phyloP scores from a whole-genome alignment of 2,888 invertebrate species.

The Flexamia atlantica region DNA sequence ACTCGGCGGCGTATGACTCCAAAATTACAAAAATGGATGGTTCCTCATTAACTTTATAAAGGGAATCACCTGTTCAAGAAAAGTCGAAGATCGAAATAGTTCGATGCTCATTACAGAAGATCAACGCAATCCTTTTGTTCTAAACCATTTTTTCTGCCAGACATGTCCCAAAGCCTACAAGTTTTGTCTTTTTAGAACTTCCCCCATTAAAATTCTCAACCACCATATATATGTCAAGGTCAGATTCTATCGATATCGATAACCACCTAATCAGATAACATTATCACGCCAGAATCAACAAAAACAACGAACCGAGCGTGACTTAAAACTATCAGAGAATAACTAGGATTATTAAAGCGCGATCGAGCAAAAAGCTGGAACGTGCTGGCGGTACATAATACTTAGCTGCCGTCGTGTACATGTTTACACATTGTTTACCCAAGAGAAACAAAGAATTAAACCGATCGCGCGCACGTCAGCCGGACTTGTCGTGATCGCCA shows the following conservation, averaged over 20 bases:
- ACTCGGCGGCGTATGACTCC: too few relatives aligned
- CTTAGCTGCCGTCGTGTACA: constrained; percentile 28
- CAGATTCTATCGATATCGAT: background rate
- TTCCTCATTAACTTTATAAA: too few relatives aligned
- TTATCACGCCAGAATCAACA: background rate
- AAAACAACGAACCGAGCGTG: constrained; percentile 10
- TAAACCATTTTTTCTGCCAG: too few relatives aligned
- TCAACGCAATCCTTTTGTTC: too few relatives aligned
- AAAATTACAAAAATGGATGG: too few relatives aligned
- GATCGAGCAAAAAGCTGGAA: constrained; percentile 11
- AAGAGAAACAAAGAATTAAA: constrained; percentile 45
- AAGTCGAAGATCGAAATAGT: too few relatives aligned
- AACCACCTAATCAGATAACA: background rate
- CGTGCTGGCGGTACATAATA: constrained; percentile 19
- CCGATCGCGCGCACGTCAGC: background rate
- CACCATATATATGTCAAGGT: background rate
- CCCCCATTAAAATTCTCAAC: too few relatives aligned
- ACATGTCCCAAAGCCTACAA: too few relatives aligned
- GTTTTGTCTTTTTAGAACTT: too few relatives aligned
- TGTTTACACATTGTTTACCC: constrained; percentile 53
- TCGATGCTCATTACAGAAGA: too few relatives aligned
- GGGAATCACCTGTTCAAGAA: too few relatives aligned
- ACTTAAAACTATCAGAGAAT: background rate
- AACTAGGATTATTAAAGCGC: constrained; percentile 37
- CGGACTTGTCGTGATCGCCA: background rate